A percentile compares a stretch with the other conserved stretches of the same genome.
Conservation (phyloP, 2,888 invertebrate genomes). For the Caenorhabditis panamensis region DNA sequence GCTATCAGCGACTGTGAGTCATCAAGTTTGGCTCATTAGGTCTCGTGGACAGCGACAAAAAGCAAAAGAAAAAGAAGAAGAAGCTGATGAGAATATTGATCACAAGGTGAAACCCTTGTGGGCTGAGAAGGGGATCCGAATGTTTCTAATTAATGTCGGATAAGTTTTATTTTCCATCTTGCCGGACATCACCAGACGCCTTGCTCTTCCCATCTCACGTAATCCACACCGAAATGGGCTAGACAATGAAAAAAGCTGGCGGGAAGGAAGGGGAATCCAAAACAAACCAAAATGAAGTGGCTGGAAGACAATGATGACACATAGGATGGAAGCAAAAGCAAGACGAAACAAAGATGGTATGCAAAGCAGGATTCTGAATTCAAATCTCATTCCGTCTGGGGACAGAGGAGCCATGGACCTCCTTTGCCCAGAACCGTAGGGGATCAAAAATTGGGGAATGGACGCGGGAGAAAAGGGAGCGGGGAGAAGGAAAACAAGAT, state of each 20-base stretch:
- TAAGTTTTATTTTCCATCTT: neutral
- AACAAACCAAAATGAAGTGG: slow-evolving; percentile 9
- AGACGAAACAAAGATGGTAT: neutral
- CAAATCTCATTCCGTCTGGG: neutral
- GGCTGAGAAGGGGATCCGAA: neutral
- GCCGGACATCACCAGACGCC: neutral
- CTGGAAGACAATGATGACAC: slow-evolving; percentile 1
- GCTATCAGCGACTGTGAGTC: too few species aligned
- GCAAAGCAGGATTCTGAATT: too few species aligned
- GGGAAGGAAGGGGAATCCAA: neutral
- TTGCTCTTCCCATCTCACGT: neutral
- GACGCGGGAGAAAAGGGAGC: neutral
- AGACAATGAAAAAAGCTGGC: neutral
- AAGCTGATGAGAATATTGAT: neutral
- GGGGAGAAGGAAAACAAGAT: slow-evolving; percentile 16
- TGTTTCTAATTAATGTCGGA: neutral
- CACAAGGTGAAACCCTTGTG: neutral
- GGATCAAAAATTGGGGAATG: slow-evolving; percentile 27
- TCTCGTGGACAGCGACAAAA: neutral
- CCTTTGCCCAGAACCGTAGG: too few species aligned
- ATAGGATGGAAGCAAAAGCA: neutral
- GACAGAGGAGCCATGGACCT: too few species aligned
- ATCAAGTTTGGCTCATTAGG: neutral
- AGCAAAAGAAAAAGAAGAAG: too few species aligned
- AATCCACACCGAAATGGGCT: slow-evolving; percentile 2